phyloP scores from a whole-genome alignment of 2,113 vertebrate genomes.

The Dicaeum eximium region DNA sequence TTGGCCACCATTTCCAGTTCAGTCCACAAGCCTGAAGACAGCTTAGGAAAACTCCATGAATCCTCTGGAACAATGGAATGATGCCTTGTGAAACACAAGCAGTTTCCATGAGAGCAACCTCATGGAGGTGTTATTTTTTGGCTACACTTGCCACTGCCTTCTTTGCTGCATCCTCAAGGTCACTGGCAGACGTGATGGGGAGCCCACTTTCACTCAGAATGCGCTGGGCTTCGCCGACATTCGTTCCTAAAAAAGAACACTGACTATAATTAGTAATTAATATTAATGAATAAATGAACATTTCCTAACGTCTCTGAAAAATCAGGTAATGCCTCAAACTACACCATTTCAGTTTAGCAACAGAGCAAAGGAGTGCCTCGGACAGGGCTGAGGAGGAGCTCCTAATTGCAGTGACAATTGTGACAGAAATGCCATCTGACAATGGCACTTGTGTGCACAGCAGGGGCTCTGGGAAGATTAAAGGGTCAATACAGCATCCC shows the following conservation, averaged over 20 bases:
- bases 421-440: neutral
- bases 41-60: neutral
- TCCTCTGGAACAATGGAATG: neutral
- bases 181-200: slow-evolving; percentile 83
- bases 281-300: neutral
- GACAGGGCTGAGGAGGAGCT: neutral
- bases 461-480: neutral
- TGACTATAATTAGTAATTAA: neutral
- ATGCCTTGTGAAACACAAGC: neutral
- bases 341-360: neutral
- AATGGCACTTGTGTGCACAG: neutral
- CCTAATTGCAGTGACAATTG: neutral
- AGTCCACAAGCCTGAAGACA: neutral
- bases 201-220: slow-evolving; percentile 91
- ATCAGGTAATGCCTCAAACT: neutral
- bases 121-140: slow-evolving; percentile 71
- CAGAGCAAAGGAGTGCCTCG: neutral
- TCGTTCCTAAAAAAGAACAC: slow-evolving; percentile 81
- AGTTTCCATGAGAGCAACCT: neutral
- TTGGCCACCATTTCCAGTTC: fast-evolving
- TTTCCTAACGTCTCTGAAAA: neutral
- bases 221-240: slow-evolving; percentile 89
- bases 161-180: slow-evolving; percentile 93
- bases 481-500: neutral
- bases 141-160: slow-evolving; percentile 89